Base-by-base conservation (phyloP, 2,888 invertebrate species). In the Odontocerum albicorne region DNA sequence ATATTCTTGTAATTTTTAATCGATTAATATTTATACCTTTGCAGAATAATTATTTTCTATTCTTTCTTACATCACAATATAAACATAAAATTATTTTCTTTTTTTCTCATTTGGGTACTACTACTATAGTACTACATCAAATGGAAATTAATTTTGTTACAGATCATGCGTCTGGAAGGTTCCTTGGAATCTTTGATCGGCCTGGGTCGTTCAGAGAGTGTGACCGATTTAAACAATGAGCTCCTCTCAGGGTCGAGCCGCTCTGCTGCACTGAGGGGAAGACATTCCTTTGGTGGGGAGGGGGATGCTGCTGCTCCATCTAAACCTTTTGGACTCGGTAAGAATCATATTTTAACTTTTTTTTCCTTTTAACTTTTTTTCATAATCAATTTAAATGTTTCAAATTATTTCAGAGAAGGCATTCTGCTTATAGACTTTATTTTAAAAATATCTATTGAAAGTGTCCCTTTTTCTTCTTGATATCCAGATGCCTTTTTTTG, bases 241-340 rank as follows among this genome's bases (percentile, higher is more conserved):
- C 69, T 77, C 42, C 64, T 66, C 13, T 57, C 59, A 7, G 44
- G 54, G 6, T 44, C 53, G 3, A 31, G 20, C 3, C 35, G 59
- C 7, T 44, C 59, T 20, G 46, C 56, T 32, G 67, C 66, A 19
- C 64, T 68, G 20, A 68, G 74, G 20, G 67, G 67, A 62, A 73
- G 78, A 13, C 83, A 83, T 63, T 81, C 83, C 49, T 83, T 82
- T 70, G 82, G 80, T 1, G 81, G 81, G 62, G 84, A 84, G 62
- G 72, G 79, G 3, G 83, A 83, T 45, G 70, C 80, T 27, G 67
- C 79, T 17, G 75, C 82, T 17, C 84, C 86, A 19, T 81, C 87
- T 45, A 91, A 91, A 75, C 86, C 90, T 2, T 91, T 90, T 70
- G 90, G 90, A 74, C 82, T 92, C 65, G 90, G 92, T 92, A 81